Evolutionary conservation across 2,797 vertebrate species (phyloP).

Genomic region (Discoglossus pictus): DNA sequence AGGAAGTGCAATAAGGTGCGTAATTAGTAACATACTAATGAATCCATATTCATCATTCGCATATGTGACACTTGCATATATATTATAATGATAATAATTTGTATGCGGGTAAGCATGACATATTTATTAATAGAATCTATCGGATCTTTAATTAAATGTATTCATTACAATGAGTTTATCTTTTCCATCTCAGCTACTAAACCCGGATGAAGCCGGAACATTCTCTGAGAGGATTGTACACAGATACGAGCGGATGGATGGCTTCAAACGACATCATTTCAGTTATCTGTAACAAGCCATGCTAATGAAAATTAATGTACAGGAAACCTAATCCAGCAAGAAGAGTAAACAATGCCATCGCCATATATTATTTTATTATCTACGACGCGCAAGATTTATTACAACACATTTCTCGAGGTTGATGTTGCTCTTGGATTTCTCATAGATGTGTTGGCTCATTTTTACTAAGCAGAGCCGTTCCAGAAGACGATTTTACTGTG

Average conservation of each 20-base stretch:
- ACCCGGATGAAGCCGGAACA: not conserved
- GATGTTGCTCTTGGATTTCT: not conserved
- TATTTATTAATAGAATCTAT: conserved; percentile 46
- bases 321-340: conserved; percentile 34
- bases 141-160: conserved; percentile 46
- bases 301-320: conserved; percentile 49
- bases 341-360: conserved; percentile 36
- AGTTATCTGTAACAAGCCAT: conserved; percentile 38
- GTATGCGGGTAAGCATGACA: conserved; percentile 37
- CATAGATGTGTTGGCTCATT: too few species aligned
- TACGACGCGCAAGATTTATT: conserved; percentile 30
- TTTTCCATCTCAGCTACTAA: conserved; percentile 17
- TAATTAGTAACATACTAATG: conserved; percentile 39
- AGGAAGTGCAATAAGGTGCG: conserved; percentile 7
- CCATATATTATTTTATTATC: conserved; percentile 40
- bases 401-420: conserved; percentile 7
- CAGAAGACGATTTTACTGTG: too few species aligned
- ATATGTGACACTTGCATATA: conserved; percentile 42
- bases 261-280: conserved; percentile 38
- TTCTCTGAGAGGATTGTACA: conserved; percentile 15
- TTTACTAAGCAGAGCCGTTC: too few species aligned
- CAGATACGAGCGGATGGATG: conserved; percentile 24
- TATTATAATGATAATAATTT: conserved; percentile 42
- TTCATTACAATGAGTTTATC: conserved; percentile 33
- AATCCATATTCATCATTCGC: conserved; percentile 38